Evolutionary conservation across 2,113 vertebrate species (phyloP).

Genomic region (Cygnus buccinator): DNA sequence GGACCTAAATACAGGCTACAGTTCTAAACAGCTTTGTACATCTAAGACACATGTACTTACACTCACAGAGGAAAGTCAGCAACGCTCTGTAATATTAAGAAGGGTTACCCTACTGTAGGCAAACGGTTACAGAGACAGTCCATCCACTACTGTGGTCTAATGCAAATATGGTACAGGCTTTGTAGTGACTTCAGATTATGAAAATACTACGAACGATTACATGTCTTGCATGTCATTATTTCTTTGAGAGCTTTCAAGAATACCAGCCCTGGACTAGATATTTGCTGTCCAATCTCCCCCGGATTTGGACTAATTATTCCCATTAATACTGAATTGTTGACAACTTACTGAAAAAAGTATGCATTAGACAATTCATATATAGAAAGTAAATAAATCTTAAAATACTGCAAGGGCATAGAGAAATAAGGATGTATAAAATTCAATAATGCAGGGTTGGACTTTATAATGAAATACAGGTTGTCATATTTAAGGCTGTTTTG

Average conservation of each 20-base stretch:
- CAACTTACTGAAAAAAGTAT: not conserved
- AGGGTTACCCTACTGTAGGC: not conserved
- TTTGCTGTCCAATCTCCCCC: not conserved
- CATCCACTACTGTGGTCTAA: not conserved
- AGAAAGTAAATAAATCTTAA: constrained; percentile 1
- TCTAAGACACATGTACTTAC: not conserved
- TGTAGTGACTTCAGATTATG: not conserved
- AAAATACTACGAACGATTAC: not conserved
- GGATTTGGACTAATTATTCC: not conserved
- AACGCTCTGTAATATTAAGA: not conserved
- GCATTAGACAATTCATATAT: not conserved
- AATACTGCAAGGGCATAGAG: not conserved
- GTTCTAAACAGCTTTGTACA: not conserved
- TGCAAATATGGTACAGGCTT: not conserved
- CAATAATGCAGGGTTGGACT: not conserved
- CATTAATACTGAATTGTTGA: not conserved
- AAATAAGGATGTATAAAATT: not conserved
- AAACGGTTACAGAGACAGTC: not conserved
- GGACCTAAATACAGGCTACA: not conserved
- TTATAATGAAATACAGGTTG: not conserved
- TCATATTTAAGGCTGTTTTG: not conserved
- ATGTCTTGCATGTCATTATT: not conserved
- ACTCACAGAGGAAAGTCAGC: not conserved
- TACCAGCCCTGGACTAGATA: not conserved
- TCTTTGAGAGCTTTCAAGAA: not conserved